Evolutionary conservation across 1,140 invertebrate genomes (phyloP), one percentile per base, ranked within the genome.

Genomic region (Drosophila asahinai): DNA sequence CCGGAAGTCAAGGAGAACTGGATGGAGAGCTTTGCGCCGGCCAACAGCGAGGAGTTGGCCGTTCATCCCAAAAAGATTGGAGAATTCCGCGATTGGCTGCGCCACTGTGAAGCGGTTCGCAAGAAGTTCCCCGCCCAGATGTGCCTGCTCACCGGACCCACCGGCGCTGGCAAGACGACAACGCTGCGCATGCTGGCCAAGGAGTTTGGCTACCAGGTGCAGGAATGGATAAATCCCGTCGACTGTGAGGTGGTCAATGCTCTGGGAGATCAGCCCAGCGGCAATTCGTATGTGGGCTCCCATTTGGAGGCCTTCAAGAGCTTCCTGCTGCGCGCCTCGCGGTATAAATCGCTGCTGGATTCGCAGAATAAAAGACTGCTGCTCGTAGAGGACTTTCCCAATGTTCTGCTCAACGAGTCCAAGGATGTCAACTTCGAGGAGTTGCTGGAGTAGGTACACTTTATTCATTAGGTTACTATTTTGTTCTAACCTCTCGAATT

Each of bases 381-480:
- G 36, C 86, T 97, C 0, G 94, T 97, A 5, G 96, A 97, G 93
- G 96, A 97, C 92, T 95, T 96, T 89, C 96, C 96, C n/a, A 96
- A 97, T 93, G 93, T 94, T 14, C 95, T 96, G 81, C 60, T 95
- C 1, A 94, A 94, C 62, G 94, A 95, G 71, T 15, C 14, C 6
- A 94, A 94, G 27, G 92, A 94, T 66, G 93, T 94, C 63, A 67
- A 43, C 14, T 96, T 97, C 91, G 90, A 94, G 61, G 91, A 94
- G 59, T 86, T 96, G 60, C 91, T 97, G 58, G 93, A 95, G 96
- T 96, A 94, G 94, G 94, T 94, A 54, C 33, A 36, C 33, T 12
- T 11, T 36, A 11, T 11, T 36, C 2, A 4, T 36, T 4, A 12
- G 33, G 33, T 36, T 36, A 2, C 33, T 33, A 33, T 33, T 33